A percentile compares a stretch with the other conserved stretches of the same genome.
Conservation (phyloP, 2,113 vertebrate species). For the Ictidomys tridecemlineatus region DNA sequence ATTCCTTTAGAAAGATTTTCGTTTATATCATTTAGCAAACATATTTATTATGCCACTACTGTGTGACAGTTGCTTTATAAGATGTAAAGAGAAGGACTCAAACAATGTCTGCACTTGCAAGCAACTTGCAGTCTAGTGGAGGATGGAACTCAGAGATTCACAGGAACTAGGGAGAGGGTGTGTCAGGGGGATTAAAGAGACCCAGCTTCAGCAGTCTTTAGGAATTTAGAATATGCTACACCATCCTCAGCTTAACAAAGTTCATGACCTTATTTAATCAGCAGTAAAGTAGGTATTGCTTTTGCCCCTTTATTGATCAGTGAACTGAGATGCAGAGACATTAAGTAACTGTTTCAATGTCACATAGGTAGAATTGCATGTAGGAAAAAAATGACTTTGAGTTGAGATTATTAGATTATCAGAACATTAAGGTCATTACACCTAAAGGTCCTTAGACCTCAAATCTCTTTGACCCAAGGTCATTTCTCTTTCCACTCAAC, state of each 20-base stretch:
- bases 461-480: background rate
- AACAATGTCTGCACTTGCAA: background rate
- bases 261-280: background rate
- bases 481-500: conserved; percentile 29
- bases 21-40: background rate
- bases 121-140: background rate
- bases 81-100: background rate
- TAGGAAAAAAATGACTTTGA: background rate
- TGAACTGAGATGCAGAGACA: background rate
- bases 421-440: background rate
- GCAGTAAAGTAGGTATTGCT: background rate
- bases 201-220: background rate
- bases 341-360: background rate
- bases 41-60: background rate
- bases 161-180: background rate
- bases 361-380: background rate
- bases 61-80: background rate
- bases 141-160: background rate
- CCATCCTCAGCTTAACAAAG: background rate
- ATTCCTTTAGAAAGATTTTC: conserved; percentile 39
- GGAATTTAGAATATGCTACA: background rate
- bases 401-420: background rate
- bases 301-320: background rate
- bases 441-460: background rate
- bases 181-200: background rate